These are phyloP conservation scores for Drosophila nigrodunni DNA, from an alignment of 1,140 invertebrate species.

Conservation along the genomic window DNA sequence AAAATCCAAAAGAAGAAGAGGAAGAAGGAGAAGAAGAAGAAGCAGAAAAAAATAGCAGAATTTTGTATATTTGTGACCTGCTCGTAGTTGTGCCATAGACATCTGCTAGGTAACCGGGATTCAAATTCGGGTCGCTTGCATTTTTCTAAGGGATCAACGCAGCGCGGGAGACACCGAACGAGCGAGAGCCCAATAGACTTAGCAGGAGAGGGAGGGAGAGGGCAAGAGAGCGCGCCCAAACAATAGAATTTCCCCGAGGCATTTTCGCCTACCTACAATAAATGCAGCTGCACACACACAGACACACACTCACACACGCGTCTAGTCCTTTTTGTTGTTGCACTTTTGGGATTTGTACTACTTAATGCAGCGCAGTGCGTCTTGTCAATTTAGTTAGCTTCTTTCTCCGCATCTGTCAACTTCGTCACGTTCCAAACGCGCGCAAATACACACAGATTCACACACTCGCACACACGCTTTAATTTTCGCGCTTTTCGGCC, in stretches of 20 bases:
- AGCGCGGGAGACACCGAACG: too few relatives aligned
- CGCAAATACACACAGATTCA: too few relatives aligned
- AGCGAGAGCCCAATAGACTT: too few relatives aligned
- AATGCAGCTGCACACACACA: conserved; percentile 35
- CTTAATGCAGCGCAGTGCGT: conserved; percentile 65
- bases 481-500: too few relatives aligned
- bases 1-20: neutral
- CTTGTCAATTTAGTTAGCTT: conserved; percentile 63
- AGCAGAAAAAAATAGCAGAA: neutral
- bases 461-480: too few relatives aligned
- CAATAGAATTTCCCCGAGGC: conserved; percentile 43
- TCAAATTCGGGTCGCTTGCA: conserved; percentile 54
- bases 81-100: conserved; percentile 49
- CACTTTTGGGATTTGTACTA: conserved; percentile 43
- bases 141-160: conserved; percentile 59
- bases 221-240: conserved; percentile 15
- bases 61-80: conserved; percentile 62
- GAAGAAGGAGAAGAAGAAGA: neutral
- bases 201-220: too few relatives aligned
- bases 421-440: conserved; percentile 73
- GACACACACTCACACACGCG: neutral
- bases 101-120: conserved; percentile 57
- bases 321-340: conserved; percentile 8
- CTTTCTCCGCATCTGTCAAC: conserved; percentile 62
- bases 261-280: conserved; percentile 49